Evolutionary conservation across 2,888 invertebrate species (phyloP), one percentile per base, ranked within the genome.

Genomic region (Biston stratarius): DNA sequence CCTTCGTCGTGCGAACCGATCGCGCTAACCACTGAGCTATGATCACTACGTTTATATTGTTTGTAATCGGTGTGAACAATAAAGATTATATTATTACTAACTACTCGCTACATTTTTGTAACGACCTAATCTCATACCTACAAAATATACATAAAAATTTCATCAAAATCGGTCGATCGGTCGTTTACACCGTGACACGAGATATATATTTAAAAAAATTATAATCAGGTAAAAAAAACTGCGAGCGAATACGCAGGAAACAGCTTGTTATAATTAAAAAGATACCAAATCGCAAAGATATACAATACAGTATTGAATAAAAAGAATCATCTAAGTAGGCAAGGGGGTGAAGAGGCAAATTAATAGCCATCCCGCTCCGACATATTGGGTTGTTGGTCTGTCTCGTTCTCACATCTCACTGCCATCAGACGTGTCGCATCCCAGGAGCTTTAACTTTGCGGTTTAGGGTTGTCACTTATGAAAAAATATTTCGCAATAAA

Each of bases 391-490:
- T 59, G 45, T 81, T 59, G 70, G 64, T 74, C 65, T 58, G 71
- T 89, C 87, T 77, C 85, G 73, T 83, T 92, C 87, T 84, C 86
- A 90, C 90, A 88, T 88, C 90, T 91, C 89, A 83, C 88, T 90
- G 89, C 86, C 86, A 88, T 87, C 87, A 87, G 84, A 89, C 87
- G 88, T 90, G 90, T 90, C 90, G 91, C 91, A 92, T 91, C 92
- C 91, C 92, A 84, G 88, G 88, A 89, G 90, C 83, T 89, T 82
- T 88, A 87, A 87, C 85, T 86, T 81, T 84, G 83, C 72, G 80
- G 80, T 81, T 74, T 78, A 89, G 88, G 89, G 89, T 79, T 89
- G 87, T 72, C 69, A 67, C 70, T 9, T 24, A 33, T n/a, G 5
- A n/a, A 12, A n/a, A n/a, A 44, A 6, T 6, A 38, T 38, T 38